These are phyloP conservation scores for Spea multiplicata DNA, from an alignment of 2,113 vertebrate genomes.

Conservation along the genomic window DNA sequence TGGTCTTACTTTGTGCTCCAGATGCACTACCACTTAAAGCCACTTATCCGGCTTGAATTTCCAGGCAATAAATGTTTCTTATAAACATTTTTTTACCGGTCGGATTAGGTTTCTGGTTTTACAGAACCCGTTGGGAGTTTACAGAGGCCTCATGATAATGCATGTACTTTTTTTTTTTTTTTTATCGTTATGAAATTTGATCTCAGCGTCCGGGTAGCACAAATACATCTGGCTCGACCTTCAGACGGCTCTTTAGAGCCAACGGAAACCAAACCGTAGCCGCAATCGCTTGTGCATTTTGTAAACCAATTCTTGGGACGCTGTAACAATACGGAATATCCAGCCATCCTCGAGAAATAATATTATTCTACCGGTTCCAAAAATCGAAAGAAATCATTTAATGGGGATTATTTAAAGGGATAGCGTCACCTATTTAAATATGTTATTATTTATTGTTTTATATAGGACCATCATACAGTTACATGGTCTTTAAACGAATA, in stretches of 20 bases:
- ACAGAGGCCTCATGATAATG: constrained; percentile 42
- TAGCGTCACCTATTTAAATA: too few species aligned
- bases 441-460: too few species aligned
- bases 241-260: constrained; percentile 37
- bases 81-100: constrained; percentile 27
- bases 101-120: constrained; percentile 8
- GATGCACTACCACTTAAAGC: neutral
- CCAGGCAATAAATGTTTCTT: constrained; percentile 30
- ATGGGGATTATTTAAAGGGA: too few species aligned
- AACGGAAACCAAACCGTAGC: constrained; percentile 19
- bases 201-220: constrained; percentile 23
- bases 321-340: too few species aligned
- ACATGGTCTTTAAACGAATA: too few species aligned
- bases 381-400: too few species aligned
- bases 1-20: neutral
- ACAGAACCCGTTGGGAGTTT: constrained; percentile 30
- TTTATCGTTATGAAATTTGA: constrained; percentile 41
- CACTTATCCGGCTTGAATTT: constrained; percentile 33
- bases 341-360: too few species aligned
- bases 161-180: constrained; percentile 2
- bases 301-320: neutral
- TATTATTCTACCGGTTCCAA: too few species aligned
- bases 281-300: constrained; percentile 21
- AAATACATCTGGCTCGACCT: constrained; percentile 44
- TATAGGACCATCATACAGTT: too few species aligned